Evolutionary conservation across 2,113 vertebrate species (phyloP).

Genomic region (Aramus guarauna): DNA sequence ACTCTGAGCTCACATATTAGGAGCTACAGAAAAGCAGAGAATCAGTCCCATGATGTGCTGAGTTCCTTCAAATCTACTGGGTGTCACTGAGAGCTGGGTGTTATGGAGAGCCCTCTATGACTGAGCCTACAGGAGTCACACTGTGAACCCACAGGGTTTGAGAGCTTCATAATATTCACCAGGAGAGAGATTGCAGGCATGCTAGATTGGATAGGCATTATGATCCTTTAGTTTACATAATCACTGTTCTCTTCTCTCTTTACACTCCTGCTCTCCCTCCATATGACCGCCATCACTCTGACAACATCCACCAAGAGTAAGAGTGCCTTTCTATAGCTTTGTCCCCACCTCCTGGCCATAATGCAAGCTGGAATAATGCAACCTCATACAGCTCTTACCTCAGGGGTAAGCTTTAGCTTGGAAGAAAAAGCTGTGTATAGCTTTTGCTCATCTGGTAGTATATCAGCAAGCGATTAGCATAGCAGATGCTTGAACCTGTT

Average conservation of each 20-base stretch:
- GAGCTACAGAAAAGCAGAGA: not conserved
- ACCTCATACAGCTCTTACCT: not conserved
- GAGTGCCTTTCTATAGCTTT: not conserved
- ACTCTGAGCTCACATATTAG: not conserved
- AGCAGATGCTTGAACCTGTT: not conserved
- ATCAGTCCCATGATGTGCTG: not conserved
- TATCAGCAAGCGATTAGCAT: not conserved
- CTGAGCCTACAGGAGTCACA: not conserved
- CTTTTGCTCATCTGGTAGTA: not conserved
- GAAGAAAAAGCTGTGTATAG: not conserved
- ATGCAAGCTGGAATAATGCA: not conserved
- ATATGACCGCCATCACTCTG: too few species aligned
- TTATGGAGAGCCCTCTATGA: fast-evolving
- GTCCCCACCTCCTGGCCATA: not conserved
- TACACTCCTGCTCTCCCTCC: not conserved
- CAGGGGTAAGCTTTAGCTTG: not conserved
- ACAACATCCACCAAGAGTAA: not conserved
- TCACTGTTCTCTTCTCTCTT: not conserved
- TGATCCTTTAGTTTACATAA: not conserved
- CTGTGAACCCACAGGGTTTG: fast-evolving
- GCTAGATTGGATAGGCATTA: not conserved
- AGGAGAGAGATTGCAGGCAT: not conserved
- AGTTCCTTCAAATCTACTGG: not conserved
- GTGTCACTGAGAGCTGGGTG: not conserved
- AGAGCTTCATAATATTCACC: not conserved